Evolutionary conservation across 2,113 vertebrate genomes (phyloP).

Genomic region (Chinchilla lanigera): DNA sequence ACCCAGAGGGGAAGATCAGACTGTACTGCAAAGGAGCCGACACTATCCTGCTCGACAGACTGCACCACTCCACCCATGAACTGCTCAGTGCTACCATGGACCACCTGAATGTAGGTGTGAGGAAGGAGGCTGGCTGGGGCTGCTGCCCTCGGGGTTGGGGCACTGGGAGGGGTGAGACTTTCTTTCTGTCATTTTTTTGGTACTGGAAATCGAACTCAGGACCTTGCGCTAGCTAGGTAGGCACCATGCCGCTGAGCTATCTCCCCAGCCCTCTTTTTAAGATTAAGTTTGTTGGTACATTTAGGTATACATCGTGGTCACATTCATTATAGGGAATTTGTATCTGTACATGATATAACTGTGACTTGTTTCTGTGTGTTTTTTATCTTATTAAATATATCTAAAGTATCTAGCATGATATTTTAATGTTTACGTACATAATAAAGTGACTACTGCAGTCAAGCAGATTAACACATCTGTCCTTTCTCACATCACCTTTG

Average conservation of each 20-base stretch:
- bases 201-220: too few relatives aligned
- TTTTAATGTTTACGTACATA: not conserved
- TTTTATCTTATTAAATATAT: not conserved
- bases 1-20: constrained; percentile 93
- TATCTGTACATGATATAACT: not conserved
- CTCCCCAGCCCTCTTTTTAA: not conserved
- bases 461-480: not conserved
- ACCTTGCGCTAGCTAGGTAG: too few relatives aligned
- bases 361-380: not conserved
- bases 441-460: not conserved
- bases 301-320: not conserved
- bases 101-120: constrained; percentile 93
- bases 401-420: not conserved
- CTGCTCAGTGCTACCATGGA: constrained; percentile 91
- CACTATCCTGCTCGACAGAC: constrained; percentile 93
- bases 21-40: constrained; percentile 98
- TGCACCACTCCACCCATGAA: constrained; percentile 89
- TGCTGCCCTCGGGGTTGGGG: too few relatives aligned
- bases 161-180: not conserved
- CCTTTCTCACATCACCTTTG: not conserved
- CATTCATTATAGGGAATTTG: not conserved
- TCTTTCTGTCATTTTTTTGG: too few relatives aligned
- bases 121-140: rapidly evolving
- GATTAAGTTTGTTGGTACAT: not conserved
- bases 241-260: too few relatives aligned